Evolutionary conservation across 2,113 vertebrate genomes (phyloP).

Genomic region (Pitta sordida): DNA sequence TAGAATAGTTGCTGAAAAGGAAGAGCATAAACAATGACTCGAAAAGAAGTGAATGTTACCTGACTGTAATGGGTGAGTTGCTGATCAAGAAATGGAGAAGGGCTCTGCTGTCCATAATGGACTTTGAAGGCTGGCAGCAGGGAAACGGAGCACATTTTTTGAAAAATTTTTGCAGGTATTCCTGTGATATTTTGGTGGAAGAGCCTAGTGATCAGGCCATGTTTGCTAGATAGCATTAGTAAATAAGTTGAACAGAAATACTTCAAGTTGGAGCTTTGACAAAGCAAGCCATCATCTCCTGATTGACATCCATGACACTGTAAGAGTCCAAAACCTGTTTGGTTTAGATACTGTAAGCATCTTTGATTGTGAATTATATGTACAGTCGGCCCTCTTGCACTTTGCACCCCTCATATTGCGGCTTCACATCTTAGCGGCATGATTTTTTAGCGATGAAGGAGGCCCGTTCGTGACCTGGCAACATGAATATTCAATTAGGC

Average conservation of each 20-base stretch:
- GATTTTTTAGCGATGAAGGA: too few species aligned
- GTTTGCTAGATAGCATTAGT: background rate
- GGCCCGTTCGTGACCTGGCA: too few species aligned
- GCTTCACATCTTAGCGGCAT: too few species aligned
- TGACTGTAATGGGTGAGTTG: background rate
- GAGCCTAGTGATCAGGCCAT: background rate
- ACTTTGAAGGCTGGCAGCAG: background rate
- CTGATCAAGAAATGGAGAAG: background rate
- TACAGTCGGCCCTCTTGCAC: too few species aligned
- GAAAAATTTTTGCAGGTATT: background rate
- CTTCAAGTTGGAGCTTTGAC: background rate
- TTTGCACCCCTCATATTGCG: too few species aligned
- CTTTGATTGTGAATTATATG: background rate
- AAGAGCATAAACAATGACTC: background rate
- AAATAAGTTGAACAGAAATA: background rate
- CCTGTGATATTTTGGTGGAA: background rate
- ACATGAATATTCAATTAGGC: too few species aligned
- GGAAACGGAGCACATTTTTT: background rate
- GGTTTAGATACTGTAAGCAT: background rate
- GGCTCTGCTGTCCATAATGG: accelerated
- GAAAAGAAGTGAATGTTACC: background rate
- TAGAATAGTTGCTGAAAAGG: background rate
- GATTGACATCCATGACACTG: background rate
- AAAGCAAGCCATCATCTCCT: background rate
- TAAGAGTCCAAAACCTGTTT: background rate